A percentile compares a stretch with the other conserved stretches of the same genome.
These are phyloP conservation scores for Drosophila flavopinicola DNA, from an alignment of 2,888 invertebrate genomes.

Conservation along the genomic window DNA sequence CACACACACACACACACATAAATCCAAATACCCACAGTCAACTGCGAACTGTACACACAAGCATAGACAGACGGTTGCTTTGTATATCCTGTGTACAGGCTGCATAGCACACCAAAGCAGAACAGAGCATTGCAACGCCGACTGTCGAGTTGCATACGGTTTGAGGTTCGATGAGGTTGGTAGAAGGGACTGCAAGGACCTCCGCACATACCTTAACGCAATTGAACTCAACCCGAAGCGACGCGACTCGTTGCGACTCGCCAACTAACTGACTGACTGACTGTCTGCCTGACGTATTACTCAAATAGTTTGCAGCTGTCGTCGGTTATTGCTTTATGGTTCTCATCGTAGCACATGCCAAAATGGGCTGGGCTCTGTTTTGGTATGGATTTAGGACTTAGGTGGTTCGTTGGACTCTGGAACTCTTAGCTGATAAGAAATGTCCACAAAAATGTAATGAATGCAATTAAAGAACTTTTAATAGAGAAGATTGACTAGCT, in stretches of 20 bases:
- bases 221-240: slow-evolving; percentile 2
- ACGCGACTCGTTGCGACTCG: slow-evolving; percentile 3
- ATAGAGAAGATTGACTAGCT: background rate
- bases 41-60: slow-evolving; percentile 46
- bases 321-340: slow-evolving; percentile 53
- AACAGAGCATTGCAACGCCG: slow-evolving; percentile 25
- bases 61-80: slow-evolving; percentile 18
- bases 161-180: slow-evolving; percentile 60
- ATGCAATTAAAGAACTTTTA: too few relatives aligned
- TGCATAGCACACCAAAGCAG: too few relatives aligned
- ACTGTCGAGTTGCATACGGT: slow-evolving; percentile 27
- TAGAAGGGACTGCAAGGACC: slow-evolving; percentile 31
- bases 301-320: slow-evolving; percentile 69
- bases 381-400: slow-evolving; percentile 27
- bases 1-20: background rate
- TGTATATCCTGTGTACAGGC: slow-evolving; percentile 50
- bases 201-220: slow-evolving; percentile 13
- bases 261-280: slow-evolving; percentile 4
- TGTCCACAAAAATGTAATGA: background rate
- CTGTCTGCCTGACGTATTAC: slow-evolving; percentile 58
- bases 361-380: slow-evolving; percentile 28
- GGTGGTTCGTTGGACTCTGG: slow-evolving; percentile 48
- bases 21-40: background rate
- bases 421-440: slow-evolving; percentile 41
- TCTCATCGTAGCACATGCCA: slow-evolving; percentile 51